Evolutionary conservation across 2,797 vertebrate species (phyloP), one percentile per base, ranked within the genome.

Genomic region (Pangasius sanitwongsei): DNA sequence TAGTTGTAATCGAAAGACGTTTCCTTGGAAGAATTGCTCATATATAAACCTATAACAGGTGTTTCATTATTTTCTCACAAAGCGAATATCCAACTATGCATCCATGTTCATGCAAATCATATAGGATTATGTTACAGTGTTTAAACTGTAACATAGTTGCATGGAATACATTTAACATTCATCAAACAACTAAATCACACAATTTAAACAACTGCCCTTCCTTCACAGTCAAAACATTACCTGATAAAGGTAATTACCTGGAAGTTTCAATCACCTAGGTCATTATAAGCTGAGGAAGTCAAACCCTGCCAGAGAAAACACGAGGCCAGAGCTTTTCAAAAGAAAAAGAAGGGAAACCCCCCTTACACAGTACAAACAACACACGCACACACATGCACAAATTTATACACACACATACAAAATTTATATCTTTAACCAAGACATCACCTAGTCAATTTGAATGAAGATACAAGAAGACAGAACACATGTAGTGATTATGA

Each of bases 191-290:
- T 87, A 67, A 65, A 69, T 81, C 75, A 72, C 86, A 89, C 75
- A 86, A 87, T 92, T 87, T 75, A 89, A 89, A 90, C 84, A 81
- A 70, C 48, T 86, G 67, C 55, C 82, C 55, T 83, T 87, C 91
- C 90, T 91, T 92, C 90, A 90, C 80, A 91, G 90, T 92, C 91
- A 91, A 91, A 94, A 94, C 93, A 94, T n/a, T 89, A 92, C 92
- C 90, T 92, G 92, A 94, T 93, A 92, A 93, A 92, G 92, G 93
- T 93, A 94, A 95, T 95, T 90, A 93, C 92, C 91, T 91, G 94
- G 94, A 95, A 95, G 89, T 95, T 89, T 95, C 94, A 91, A 86
- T 95, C 94, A 93, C 90, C 91, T 90, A 85, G 88, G 86, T 93
- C 93, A 89, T 94, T 93, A 92, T 63, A 78, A 86, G 31, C 83